Base-by-base conservation (phyloP, 2,797 vertebrate species). In the Clarias pachynema region DNA sequence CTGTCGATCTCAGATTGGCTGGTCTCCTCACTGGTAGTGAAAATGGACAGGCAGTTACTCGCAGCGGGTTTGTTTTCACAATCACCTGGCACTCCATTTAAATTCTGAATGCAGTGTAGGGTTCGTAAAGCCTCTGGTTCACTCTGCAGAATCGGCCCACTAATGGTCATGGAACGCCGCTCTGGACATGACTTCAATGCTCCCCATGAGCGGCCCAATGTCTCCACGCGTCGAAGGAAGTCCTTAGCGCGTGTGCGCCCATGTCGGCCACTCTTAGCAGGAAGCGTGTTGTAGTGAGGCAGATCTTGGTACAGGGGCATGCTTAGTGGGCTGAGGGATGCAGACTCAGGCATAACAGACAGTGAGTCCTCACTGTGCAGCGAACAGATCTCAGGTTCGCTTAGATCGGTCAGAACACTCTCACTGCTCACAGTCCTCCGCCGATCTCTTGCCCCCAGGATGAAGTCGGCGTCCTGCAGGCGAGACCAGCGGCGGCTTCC, bases 401-500 rank as follows among this genome's bases (percentile, higher is more conserved):
- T 99, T 90, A 99, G 94, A 91, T 99, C 98, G 0, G 98, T 99
- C 77, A 99, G 94, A 66, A 99, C 96, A 0, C 98, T 99, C 92
- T 99, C 98, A 0, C 97, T 99, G 94, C 98, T 99, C 79, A 96
- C 95, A 0, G 97, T 97, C 90, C 88, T 88, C 49, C 56, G 86
- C 66, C 84, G 85, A 85, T 87, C 90, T 24, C 69, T 78, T 60
- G 68, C 75, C 14, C 84, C 86, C 83, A 89, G 87, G 81, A 90
- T 83, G n/a, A 94, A 92, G 87, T 97, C 96, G 79, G 97, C 95
- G 92, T 98, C 96, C 88, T 97, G 97, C 91, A 99, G 95, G 62
- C 98, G 96, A 91, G 98, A 99, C 98, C 98, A 99, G 81, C 97
- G 96, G 85, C 95, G 95, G 92, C 98, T 99, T 91, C 95, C 97